These are phyloP conservation scores for Stegana nigrithorax DNA, from an alignment of 2,888 invertebrate genomes.

Conservation along the genomic window DNA sequence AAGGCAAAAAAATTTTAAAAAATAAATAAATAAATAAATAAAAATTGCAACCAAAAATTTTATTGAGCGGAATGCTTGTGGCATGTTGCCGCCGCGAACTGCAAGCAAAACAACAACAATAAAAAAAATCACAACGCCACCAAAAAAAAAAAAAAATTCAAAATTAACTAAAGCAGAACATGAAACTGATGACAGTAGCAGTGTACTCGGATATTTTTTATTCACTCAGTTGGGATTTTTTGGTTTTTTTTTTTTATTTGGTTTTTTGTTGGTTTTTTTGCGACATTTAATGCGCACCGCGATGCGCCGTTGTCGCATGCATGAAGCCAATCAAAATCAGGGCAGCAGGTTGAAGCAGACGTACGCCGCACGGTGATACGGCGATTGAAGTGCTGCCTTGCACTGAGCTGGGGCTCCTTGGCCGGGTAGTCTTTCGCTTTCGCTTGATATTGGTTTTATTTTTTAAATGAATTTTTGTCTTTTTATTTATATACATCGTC, in stretches of 20 bases:
- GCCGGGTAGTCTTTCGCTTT: not conserved
- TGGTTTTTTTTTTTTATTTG: constrained; percentile 17
- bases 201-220: constrained; percentile 40
- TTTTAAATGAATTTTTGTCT: not conserved
- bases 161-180: constrained; percentile 26
- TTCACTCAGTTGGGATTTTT: constrained; percentile 27
- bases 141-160: constrained; percentile 29
- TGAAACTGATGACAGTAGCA: constrained; percentile 42
- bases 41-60: constrained; percentile 35
- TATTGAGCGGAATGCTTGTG: constrained; percentile 35
- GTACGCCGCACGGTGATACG: constrained; percentile 14
- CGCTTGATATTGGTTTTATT: too few relatives aligned
- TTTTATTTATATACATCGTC: too few relatives aligned
- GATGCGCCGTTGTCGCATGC: constrained; percentile 20
- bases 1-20: constrained; percentile 27
- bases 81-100: too few relatives aligned
- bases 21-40: too few relatives aligned
- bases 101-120: not conserved
- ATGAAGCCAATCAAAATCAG: constrained; percentile 65
- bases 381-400: too few relatives aligned
- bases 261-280: constrained; percentile 26
- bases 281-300: constrained; percentile 35
- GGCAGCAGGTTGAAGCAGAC: constrained; percentile 40
- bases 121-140: not conserved
- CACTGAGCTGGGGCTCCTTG: constrained; percentile 27